These are phyloP conservation scores for Psilanteris sp. DNA, from an alignment of 1,140 invertebrate genomes.

Conservation along the genomic window DNA sequence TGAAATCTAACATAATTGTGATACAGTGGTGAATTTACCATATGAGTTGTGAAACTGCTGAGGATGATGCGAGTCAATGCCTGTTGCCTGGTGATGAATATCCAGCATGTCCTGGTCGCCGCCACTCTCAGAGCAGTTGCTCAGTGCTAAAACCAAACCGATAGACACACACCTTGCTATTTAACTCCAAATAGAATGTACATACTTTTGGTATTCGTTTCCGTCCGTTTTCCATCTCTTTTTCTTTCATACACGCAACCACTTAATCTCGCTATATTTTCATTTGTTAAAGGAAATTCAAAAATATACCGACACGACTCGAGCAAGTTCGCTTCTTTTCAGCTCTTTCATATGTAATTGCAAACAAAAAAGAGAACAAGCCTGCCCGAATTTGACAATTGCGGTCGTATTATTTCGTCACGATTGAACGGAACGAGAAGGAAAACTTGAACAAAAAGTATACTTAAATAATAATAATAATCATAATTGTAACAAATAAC, in stretches of 20 bases:
- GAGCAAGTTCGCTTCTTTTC: slow-evolving; percentile 5
- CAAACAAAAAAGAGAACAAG: slow-evolving; percentile 52
- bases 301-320: slow-evolving; percentile 7
- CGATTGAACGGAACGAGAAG: slow-evolving; percentile 72
- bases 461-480: slow-evolving; percentile 28
- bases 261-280: slow-evolving; percentile 51
- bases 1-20: slow-evolving; percentile 58
- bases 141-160: slow-evolving; percentile 81
- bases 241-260: slow-evolving; percentile 53
- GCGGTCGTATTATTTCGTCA: slow-evolving; percentile 70
- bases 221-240: slow-evolving; percentile 65
- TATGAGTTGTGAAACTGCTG: slow-evolving; percentile 81
- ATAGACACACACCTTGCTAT: slow-evolving; percentile 81
- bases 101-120: slow-evolving; percentile 79
- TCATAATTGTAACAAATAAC: slow-evolving; percentile 13
- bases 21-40: slow-evolving; percentile 78
- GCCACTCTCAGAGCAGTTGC: slow-evolving; percentile 80
- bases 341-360: slow-evolving; percentile 19
- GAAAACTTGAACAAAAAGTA: slow-evolving; percentile 63
- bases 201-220: slow-evolving; percentile 68
- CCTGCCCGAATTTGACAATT: slow-evolving; percentile 30
- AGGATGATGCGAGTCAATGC: slow-evolving; percentile 78
- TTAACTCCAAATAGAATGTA: slow-evolving; percentile 69
- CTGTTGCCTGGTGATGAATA: slow-evolving; percentile 77
- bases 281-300: slow-evolving; percentile 33